Percentiles rank a stretch among this genome's conserved stretches.
Evolutionary conservation across 2,797 vertebrate species (phyloP).

Genomic region (Chloroceryle inda): DNA sequence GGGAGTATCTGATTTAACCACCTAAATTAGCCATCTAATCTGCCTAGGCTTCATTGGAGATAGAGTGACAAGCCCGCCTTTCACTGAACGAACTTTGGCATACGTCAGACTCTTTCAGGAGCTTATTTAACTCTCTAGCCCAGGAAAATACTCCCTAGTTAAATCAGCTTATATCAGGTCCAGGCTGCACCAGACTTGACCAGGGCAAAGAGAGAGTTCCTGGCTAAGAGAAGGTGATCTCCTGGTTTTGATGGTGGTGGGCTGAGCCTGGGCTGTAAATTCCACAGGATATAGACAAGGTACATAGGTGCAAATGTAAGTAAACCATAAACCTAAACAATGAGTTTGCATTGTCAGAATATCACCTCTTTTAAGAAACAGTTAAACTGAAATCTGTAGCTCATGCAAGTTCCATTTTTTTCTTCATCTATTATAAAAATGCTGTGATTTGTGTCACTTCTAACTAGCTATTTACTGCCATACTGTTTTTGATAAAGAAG

Average conservation of each 20-base stretch:
- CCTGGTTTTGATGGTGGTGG: background rate
- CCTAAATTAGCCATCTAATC: slow-evolving; percentile 1
- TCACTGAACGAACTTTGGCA: background rate
- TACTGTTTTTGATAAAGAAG: background rate
- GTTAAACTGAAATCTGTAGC: background rate
- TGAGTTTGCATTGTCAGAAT: background rate
- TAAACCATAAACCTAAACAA: background rate
- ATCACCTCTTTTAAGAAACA: background rate
- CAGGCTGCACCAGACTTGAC: background rate
- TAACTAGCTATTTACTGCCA: background rate
- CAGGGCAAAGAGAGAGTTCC: background rate
- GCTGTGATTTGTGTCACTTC: background rate
- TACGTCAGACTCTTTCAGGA: background rate
- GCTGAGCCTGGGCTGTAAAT: background rate
- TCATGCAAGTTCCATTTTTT: background rate
- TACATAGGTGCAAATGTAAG: background rate
- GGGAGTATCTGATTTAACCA: background rate
- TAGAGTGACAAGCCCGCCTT: background rate
- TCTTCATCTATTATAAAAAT: background rate
- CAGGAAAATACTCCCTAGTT: background rate
- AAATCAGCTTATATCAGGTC: background rate
- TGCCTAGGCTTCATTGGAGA: background rate
- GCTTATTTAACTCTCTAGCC: background rate
- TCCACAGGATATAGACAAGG: background rate
- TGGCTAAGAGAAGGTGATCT: background rate